Evolutionary conservation across 1,140 invertebrate species (phyloP).

Genomic region (Bombus polaris): DNA sequence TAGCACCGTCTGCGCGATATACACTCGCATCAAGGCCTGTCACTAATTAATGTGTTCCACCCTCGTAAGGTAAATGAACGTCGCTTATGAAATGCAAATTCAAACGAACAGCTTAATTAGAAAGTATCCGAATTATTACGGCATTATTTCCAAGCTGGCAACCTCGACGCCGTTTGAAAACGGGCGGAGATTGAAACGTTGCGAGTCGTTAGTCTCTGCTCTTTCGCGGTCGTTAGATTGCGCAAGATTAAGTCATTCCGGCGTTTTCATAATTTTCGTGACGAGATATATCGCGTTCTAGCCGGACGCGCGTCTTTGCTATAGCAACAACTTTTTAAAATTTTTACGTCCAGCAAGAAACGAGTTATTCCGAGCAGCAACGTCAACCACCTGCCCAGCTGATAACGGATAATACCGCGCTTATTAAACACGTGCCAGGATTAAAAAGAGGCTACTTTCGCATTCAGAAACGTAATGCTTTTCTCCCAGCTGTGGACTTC

Average conservation of each 20-base stretch:
- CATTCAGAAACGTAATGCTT: conserved; percentile 30
- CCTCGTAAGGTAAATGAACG: conserved; percentile 10
- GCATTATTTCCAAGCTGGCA: not conserved
- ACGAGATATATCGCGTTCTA: not conserved
- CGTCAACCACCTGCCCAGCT: not conserved
- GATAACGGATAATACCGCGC: conserved; percentile 30
- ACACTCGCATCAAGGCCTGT: not conserved
- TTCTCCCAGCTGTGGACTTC: not conserved
- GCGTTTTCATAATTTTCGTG: not conserved
- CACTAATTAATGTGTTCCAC: conserved; percentile 22
- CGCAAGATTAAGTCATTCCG: not conserved
- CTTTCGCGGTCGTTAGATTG: not conserved
- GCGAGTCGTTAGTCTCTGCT: not conserved
- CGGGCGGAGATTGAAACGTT: not conserved
- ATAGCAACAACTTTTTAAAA: conserved; percentile 12
- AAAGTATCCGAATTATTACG: not conserved
- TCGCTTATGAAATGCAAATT: conserved; percentile 32
- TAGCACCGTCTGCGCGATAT: not conserved
- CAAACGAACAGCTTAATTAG: conserved; percentile 10
- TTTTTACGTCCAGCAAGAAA: not conserved
- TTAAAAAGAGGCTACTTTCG: conserved; percentile 38
- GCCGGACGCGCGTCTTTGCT: not conserved
- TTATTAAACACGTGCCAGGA: conserved; percentile 50
- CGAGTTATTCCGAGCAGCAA: conserved; percentile 3
- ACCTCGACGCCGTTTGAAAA: not conserved